Evolutionary conservation across 2,888 invertebrate species (phyloP), one percentile per base, ranked within the genome.

Genomic region (Hydrotaea diabolus): DNA sequence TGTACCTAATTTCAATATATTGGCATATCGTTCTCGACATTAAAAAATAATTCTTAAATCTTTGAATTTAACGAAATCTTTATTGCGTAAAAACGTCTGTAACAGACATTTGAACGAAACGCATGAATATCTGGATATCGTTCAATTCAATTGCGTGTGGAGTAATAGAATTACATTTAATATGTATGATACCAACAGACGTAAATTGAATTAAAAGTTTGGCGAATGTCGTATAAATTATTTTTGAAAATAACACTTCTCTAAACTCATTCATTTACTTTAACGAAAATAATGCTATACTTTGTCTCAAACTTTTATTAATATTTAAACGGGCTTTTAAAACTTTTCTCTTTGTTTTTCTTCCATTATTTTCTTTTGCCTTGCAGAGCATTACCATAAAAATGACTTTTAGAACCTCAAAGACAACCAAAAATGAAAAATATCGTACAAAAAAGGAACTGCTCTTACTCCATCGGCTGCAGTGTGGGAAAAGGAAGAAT

Each of bases 281-380:
- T 64, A 57, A 64, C 75, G 73, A 73, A 79, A 83, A 73, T 79
- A 83, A 83, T 79, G 76, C 72, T 55, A 23, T 75, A 76, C 64
- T 73, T 83, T 83, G 73, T 77, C 77, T 69, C 69, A 64, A 77
- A 80, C 80, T 83, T 83, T 74, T 80, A 80, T 83, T 83, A 83
- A 77, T 80, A 83, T 83, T 77, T 77, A 77, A 83, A 80, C 76
- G 77, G 73, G 73, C 73, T 76, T 77, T 66, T 21, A 80, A 80
- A 83, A 83, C 66, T 83, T 80, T 80, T 71, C 36, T 23, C 21
- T 36, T 59, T 77, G 36, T n/a, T 79, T 80, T 49, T 31, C 7
- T 31, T 36, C 43, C 66, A 43, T 66, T 55, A 55, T 55, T 21
- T 21, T 21, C 15, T 53, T 55, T 19, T 55, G 21, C 53, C 75